Evolutionary conservation across 2,113 vertebrate genomes (phyloP).

Genomic region (Lipophrys pholis): DNA sequence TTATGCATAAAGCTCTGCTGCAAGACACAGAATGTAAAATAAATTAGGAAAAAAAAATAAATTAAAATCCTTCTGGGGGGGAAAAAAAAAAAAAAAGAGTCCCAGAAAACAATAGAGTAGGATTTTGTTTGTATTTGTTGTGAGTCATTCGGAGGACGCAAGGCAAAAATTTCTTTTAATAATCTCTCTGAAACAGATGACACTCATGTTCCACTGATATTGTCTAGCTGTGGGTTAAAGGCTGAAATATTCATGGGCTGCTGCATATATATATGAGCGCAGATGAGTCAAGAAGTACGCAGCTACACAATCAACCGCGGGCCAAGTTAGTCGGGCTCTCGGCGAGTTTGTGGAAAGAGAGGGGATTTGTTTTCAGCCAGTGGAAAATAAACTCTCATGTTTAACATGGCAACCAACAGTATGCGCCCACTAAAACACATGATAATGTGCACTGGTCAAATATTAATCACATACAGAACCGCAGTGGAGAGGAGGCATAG

Average conservation of each 20-base stretch:
- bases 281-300: conserved; percentile 46
- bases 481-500: too few species aligned
- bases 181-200: conserved; percentile 78
- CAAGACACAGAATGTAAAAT: conserved; percentile 56
- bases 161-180: conserved; percentile 60
- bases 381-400: conserved; percentile 9
- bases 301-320: conserved; percentile 44
- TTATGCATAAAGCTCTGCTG: conserved; percentile 67
- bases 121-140: conserved; percentile 53
- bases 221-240: conserved; percentile 65
- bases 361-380: conserved; percentile 48
- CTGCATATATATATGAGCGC: conserved; percentile 64
- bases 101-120: conserved; percentile 49
- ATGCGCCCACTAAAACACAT: background rate
- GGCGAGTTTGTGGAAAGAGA: conserved; percentile 22
- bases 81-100: conserved; percentile 15
- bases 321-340: conserved; percentile 33
- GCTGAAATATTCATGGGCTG: conserved; percentile 69
- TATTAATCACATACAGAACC: conserved; percentile 3
- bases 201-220: conserved; percentile 68
- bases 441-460: conserved; percentile 7
- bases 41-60: conserved; percentile 4
- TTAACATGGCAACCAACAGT: conserved; percentile 8
- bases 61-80: conserved; percentile 37
- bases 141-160: conserved; percentile 32